Percentiles rank a stretch among this genome's conserved stretches.
Conservation (phyloP, 2,888 invertebrate species). For the Apamea epomidion region DNA sequence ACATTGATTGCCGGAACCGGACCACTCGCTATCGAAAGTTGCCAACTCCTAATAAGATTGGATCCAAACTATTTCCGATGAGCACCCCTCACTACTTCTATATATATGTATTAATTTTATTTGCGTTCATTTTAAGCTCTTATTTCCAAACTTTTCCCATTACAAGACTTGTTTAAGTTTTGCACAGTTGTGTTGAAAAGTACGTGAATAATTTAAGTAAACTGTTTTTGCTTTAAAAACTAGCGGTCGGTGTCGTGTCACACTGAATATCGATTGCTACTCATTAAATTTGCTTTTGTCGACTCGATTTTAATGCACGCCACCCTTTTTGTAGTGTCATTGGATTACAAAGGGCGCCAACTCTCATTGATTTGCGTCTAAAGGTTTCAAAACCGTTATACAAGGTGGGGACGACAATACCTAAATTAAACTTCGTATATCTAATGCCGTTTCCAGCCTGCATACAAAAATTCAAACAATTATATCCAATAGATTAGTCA, state of each 20-base stretch:
- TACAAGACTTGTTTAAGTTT: slow-evolving; percentile 41
- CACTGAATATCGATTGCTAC: slow-evolving; percentile 69
- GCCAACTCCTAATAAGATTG: slow-evolving; percentile 77
- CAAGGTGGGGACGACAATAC: background rate
- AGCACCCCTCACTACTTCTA: slow-evolving; percentile 50
- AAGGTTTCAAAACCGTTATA: slow-evolving; percentile 10
- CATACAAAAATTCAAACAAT: background rate
- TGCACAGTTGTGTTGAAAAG: slow-evolving; percentile 38
- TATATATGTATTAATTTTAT: slow-evolving; percentile 50
- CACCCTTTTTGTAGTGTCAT: slow-evolving; percentile 70
- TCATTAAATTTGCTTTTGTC: slow-evolving; percentile 70
- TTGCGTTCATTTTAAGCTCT: slow-evolving; percentile 45
- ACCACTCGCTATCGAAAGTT: slow-evolving; percentile 70
- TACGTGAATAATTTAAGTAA: slow-evolving; percentile 47
- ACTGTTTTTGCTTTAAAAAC: slow-evolving; percentile 32
- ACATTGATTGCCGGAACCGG: slow-evolving; percentile 66
- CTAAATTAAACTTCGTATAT: background rate
- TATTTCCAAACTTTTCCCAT: slow-evolving; percentile 56
- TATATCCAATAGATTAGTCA: background rate
- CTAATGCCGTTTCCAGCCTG: background rate
- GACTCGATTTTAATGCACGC: slow-evolving; percentile 72
- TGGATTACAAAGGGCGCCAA: slow-evolving; percentile 55
- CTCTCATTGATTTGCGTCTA: slow-evolving; percentile 43
- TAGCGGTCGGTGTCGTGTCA: slow-evolving; percentile 28
- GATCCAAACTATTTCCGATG: slow-evolving; percentile 67